Evolutionary conservation across 2,888 invertebrate genomes (phyloP), one percentile per base, ranked within the genome.

Genomic region (Luperina nickerlii): DNA sequence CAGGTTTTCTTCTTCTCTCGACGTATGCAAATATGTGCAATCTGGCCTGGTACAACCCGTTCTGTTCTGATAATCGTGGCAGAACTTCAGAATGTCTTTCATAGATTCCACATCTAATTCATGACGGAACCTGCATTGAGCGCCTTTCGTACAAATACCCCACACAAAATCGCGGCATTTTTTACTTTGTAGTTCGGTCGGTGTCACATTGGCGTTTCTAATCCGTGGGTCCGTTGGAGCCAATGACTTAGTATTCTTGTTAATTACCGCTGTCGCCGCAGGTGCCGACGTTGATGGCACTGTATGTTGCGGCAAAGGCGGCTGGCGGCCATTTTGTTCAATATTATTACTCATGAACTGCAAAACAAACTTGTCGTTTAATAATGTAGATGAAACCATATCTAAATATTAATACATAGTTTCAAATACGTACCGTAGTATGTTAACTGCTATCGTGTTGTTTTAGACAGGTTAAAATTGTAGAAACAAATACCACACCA

Each of bases 31-130:
- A 85, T 94, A 96, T 0, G 93, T 94, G 80, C 96, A 96, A 74
- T 93, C 93, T 51, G 93, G 91, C 65, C 95, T 89, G 1, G 83
- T 89, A 78, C 96, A 96, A 8, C 94, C 94, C 15, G 92, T 89
- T 70, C 92, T 91, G 79, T 96, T 96, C 88, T 96, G 96, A 83
- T 90, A 94, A 78, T 96, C 94, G 88, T 96, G 96, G 74, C 96
- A 96, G 81, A 96, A 96, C 75, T 92, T 93, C 6, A 96, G 83
- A 20, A 94, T 94, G 2, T 91, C 90, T 91, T 93, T 94, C 95
- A 96, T 95, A 51, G 91, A 92, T 11, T 95, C 93, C 15, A 93
- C 88, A n/a, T 94, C 93, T 32, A 95, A 87, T 51, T 94, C 94
- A 76, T 96, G 96, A 0, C 93, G 90, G 83, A 92, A 95, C 86